These are phyloP conservation scores for Seladonia tumulorum DNA, from an alignment of 2,888 invertebrate species.

Conservation along the genomic window DNA sequence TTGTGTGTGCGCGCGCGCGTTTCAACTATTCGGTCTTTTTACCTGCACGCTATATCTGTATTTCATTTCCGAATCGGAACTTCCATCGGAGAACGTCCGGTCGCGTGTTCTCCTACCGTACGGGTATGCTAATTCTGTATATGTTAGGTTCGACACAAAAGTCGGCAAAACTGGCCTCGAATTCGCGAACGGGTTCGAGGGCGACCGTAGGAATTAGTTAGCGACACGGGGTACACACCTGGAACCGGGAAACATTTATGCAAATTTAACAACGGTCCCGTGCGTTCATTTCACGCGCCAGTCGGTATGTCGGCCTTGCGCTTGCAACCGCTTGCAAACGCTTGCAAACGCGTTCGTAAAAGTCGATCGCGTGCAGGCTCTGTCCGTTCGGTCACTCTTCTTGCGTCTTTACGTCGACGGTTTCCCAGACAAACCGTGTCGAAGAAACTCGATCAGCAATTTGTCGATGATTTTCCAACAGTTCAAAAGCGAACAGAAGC, in stretches of 20 bases:
- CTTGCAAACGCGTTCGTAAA: neutral
- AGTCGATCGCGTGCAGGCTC: neutral
- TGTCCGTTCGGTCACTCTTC: neutral
- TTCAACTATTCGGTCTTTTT: constrained; percentile 11
- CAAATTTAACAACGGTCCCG: constrained; percentile 22
- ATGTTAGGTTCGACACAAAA: neutral
- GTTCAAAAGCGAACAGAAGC: neutral
- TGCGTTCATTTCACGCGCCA: neutral
- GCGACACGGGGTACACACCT: neutral
- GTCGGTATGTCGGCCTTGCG: constrained; percentile 32
- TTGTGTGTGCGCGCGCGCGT: constrained; percentile 10
- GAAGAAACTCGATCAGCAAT: neutral
- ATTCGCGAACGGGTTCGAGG: neutral
- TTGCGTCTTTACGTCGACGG: neutral
- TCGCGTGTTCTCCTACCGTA: neutral
- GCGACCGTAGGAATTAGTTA: constrained; percentile 8
- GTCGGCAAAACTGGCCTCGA: neutral
- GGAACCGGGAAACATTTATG: constrained; percentile 33
- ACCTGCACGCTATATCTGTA: neutral
- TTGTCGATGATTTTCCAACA: neutral
- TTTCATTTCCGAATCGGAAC: constrained; percentile 6
- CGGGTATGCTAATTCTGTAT: neutral
- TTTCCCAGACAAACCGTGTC: neutral
- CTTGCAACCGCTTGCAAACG: neutral
- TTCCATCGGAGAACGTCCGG: neutral